A percentile compares a stretch with the other conserved stretches of the same genome.
Evolutionary conservation across 2,888 invertebrate species (phyloP).

Genomic region (Hedychridium roseum): DNA sequence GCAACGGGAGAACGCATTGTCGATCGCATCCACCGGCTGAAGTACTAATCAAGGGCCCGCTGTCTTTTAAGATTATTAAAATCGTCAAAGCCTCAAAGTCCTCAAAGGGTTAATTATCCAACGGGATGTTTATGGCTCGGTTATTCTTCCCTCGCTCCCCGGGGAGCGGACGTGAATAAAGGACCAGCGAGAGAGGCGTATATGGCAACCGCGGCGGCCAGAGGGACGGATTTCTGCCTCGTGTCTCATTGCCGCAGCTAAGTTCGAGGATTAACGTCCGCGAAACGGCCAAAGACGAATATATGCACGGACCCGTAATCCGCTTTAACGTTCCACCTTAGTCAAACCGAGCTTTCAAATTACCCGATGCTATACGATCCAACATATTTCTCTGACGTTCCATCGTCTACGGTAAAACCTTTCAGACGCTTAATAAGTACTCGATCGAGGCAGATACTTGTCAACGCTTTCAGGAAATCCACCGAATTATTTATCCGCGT

Average conservation of each 20-base stretch:
- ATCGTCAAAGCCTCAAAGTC: constrained; percentile 58
- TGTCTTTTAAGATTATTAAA: constrained; percentile 62
- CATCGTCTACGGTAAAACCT: too few relatives aligned
- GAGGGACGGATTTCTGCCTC: constrained; percentile 32
- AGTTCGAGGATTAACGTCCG: neutral
- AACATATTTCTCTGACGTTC: too few relatives aligned
- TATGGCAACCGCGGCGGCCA: constrained; percentile 20
- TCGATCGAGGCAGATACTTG: too few relatives aligned
- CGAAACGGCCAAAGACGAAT: too few relatives aligned
- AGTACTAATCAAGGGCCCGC: constrained; percentile 54
- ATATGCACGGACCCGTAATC: too few relatives aligned
- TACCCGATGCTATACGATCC: too few relatives aligned
- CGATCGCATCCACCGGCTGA: constrained; percentile 47
- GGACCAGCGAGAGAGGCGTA: constrained; percentile 31
- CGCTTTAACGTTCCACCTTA: too few relatives aligned
- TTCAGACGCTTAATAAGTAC: too few relatives aligned
- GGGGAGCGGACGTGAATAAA: constrained; percentile 40
- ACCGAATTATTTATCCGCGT: too few relatives aligned
- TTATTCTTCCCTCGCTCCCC: constrained; percentile 38
- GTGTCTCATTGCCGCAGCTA: constrained; percentile 28
- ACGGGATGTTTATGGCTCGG: constrained; percentile 57
- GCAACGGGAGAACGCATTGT: constrained; percentile 36
- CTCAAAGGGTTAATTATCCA: constrained; percentile 64
- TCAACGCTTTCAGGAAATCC: too few relatives aligned
- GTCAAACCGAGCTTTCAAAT: too few relatives aligned